Base-by-base conservation (phyloP, 2,888 invertebrate species). In the Pilophorus perplexus region DNA sequence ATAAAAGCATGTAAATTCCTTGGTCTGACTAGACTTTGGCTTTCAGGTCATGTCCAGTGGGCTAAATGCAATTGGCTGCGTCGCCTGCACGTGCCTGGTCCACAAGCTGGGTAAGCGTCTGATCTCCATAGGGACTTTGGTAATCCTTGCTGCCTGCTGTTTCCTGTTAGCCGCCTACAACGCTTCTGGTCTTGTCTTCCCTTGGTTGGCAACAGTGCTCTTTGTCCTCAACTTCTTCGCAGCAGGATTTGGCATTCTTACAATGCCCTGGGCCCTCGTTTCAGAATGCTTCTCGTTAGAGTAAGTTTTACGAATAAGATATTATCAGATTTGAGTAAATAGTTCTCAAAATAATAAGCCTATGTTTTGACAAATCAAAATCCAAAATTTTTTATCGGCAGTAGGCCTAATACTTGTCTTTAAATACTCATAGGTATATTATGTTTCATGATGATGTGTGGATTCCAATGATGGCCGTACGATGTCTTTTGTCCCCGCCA, bases 211-310 rank as follows among this genome's bases (percentile, higher is more conserved):
- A 3, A 54, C 54, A 12, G 14, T 54, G 23, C 22, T 65, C 1
- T 65, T 65, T 42, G n/a, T 14, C 14, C 4, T 54, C 23, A 65
- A 65, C 16, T 65, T 65, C 40, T 65, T 65, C 42, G n/a, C 54
- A 1, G 44, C 54, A 5, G 64, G 64, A 18, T 37, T 65, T 1
- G 64, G 64, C 2, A 54, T 65, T 10, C 12, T 65, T n/a, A 65
- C 64, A 12, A 65, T 65, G 42, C 64, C 64, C 6, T 65, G 64
- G 64, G 54, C 27, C 18, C 28, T 65, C 18, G 54, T 65, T 2
- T 65, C 64, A 1, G 64, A 65, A 42, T 12, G 40, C 23, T 65
- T 65, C n/a, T 14, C 64, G 12, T 27, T 65, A 10, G 64, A 65
- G 64, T 65, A 52, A 50, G 64, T 46, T 2, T 55, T 52, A 4